Percentiles rank a stretch among this genome's conserved stretches.
Evolutionary conservation across 2,797 vertebrate genomes (phyloP).

Genomic region (Rhadinocentrus ornatus): DNA sequence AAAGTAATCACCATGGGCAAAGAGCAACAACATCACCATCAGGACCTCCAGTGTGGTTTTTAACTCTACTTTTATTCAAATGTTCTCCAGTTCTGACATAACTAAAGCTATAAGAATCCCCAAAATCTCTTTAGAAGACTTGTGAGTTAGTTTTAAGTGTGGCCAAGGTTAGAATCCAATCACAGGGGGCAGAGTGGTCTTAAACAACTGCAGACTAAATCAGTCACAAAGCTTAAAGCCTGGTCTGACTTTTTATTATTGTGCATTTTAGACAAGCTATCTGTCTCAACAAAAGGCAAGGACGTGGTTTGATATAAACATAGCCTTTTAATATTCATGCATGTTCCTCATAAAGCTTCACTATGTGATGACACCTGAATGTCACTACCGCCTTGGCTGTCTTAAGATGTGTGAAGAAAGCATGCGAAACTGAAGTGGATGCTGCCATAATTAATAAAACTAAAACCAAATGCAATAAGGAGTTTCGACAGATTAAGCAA

Average conservation of each 20-base stretch:
- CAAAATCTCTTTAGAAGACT: background rate
- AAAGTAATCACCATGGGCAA: too few relatives aligned
- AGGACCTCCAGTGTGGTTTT: too few relatives aligned
- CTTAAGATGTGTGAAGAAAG: background rate
- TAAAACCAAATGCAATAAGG: background rate
- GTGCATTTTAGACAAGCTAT: background rate
- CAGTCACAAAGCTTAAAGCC: background rate
- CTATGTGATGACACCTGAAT: background rate
- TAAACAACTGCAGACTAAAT: background rate
- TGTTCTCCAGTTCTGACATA: background rate
- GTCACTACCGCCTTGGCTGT: background rate
- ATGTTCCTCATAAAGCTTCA: background rate
- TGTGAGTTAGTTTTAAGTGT: background rate
- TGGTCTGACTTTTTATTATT: background rate
- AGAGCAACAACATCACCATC: too few relatives aligned
- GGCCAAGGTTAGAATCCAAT: background rate
- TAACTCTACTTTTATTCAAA: background rate
- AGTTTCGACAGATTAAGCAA: constrained; percentile 3
- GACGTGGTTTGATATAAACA: background rate
- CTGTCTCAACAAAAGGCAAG: background rate
- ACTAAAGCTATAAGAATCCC: background rate
- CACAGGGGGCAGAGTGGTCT: background rate
- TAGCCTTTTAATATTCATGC: background rate
- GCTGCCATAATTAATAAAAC: background rate
- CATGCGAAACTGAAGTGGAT: background rate